Evolutionary conservation across 2,113 vertebrate species (phyloP), one percentile per base, ranked within the genome.

Genomic region (Erythrolamprus reginae): DNA sequence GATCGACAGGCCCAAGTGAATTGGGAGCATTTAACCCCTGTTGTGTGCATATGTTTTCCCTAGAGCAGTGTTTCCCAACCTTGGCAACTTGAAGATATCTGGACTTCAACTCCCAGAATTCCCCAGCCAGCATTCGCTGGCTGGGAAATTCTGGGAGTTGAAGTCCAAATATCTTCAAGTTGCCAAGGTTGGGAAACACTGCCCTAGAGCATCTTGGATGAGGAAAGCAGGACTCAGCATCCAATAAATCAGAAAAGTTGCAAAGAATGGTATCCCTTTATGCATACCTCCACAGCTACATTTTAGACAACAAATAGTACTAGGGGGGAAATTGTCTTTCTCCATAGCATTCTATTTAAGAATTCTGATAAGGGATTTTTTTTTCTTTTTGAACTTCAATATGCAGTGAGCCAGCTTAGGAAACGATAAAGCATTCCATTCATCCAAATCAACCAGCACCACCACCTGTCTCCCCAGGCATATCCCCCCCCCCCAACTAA

Each of bases 371-470:
- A 83, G 48, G 52, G 26, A 24, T 8, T 47, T 2, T 58, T 58
- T 58, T 45, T 56, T 65, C 53, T 42, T 83, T 82, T 21, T 83
- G 28, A 89, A 50, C 50, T 84, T 48, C 48, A 0, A 0, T 50
- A 61, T 84, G 93, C 85, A 48, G 58, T 77, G 88, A 93, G 51
- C 86, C 89, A 93, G 52, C 0, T 83, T 89, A 38, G 58, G 23
- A 86, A 42, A 52, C 33, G 53, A 55, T 1, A 5, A 90, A 26
- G 15, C n/a, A 82, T 33, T 26, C 88, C 45, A 13, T 61, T 23
- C n/a, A 53, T 42, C 15, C 87, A 23, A 5, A 77, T 42, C 70
- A 77, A 77, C 23, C 88, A 50, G 86, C 50, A 38, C 0, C 87
- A 83, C 83, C 84, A 33, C 89, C 52, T n/a, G n/a, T 53, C 50